phyloP scores from a whole-genome alignment of 2,888 invertebrate species.

The Lissonota sp. region DNA sequence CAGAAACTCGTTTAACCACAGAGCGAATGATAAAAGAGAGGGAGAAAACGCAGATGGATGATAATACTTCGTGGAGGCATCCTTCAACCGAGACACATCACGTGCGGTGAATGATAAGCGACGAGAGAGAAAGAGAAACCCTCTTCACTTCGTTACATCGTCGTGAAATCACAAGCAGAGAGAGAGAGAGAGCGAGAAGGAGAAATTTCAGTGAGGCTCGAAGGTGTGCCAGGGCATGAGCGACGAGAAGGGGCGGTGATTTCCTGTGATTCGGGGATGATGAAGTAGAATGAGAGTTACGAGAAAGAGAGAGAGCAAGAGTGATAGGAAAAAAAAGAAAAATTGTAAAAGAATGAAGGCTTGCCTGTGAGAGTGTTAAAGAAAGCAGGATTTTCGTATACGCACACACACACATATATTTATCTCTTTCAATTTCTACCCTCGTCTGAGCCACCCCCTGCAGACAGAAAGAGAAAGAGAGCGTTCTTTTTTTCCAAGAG shows the following conservation, averaged over 20 bases:
- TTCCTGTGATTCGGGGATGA: slow-evolving; percentile 67
- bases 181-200: slow-evolving; percentile 4
- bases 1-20: slow-evolving; percentile 41
- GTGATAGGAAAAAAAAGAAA: slow-evolving; percentile 30
- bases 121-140: slow-evolving; percentile 49
- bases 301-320: no score
- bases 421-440: slow-evolving; percentile 41
- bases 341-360: slow-evolving; percentile 26
- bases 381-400: slow-evolving; percentile 24
- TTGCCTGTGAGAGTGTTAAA: slow-evolving; percentile 25
- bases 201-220: slow-evolving; percentile 27
- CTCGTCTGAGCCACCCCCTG: not conserved
- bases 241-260: slow-evolving; percentile 57
- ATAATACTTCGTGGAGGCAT: slow-evolving; percentile 59
- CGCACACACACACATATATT: not conserved
- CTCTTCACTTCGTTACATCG: slow-evolving; percentile 60
- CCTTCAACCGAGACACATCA: slow-evolving; percentile 63
- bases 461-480: slow-evolving; percentile 23
- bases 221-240: slow-evolving; percentile 65
- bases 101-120: slow-evolving; percentile 67
- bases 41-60: slow-evolving; percentile 45
- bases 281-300: slow-evolving; percentile 61
- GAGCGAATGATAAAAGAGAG: slow-evolving; percentile 22
- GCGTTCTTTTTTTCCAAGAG: slow-evolving; percentile 34
- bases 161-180: slow-evolving; percentile 51